Evolutionary conservation across 1,140 invertebrate genomes (phyloP).

Genomic region (Dendroctonus valens): DNA sequence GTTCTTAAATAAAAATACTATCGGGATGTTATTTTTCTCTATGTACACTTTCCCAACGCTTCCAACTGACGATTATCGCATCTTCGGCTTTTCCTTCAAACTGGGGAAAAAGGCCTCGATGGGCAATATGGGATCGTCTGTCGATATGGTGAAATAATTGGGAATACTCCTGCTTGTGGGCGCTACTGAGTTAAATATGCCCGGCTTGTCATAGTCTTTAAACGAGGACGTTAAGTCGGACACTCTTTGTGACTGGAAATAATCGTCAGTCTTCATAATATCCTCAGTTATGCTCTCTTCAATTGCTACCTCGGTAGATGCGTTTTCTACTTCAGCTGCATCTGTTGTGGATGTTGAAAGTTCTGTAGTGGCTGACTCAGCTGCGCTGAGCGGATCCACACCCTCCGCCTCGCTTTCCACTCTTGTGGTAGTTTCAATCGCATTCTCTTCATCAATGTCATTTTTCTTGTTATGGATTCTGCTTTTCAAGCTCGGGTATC

Average conservation of each 20-base stretch:
- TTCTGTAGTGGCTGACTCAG: slow-evolving; percentile 10
- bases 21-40: no score
- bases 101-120: slow-evolving; percentile 64
- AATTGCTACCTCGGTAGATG: slow-evolving; percentile 7
- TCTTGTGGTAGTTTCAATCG: slow-evolving; percentile 6
- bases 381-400: slow-evolving; percentile 1
- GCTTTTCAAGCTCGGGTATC: slow-evolving; percentile 39
- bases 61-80: no score
- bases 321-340: background rate
- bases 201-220: slow-evolving; percentile 59
- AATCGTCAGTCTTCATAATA: slow-evolving; percentile 41
- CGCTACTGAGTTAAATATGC: slow-evolving; percentile 56
- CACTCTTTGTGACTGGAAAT: slow-evolving; percentile 55
- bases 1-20: no score
- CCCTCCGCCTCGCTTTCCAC: background rate
- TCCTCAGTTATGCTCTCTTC: slow-evolving; percentile 36
- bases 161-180: slow-evolving; percentile 53
- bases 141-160: slow-evolving; percentile 61
- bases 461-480: slow-evolving; percentile 42
- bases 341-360: slow-evolving; percentile 11
- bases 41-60: no score
- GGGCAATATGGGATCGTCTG: slow-evolving; percentile 62
- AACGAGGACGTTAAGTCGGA: slow-evolving; percentile 59
- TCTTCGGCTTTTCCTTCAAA: slow-evolving; percentile 49
- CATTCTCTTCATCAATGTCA: slow-evolving; percentile 31